These are phyloP conservation scores for Stegana nigrithorax DNA, from an alignment of 2,888 invertebrate genomes.

Conservation along the genomic window DNA sequence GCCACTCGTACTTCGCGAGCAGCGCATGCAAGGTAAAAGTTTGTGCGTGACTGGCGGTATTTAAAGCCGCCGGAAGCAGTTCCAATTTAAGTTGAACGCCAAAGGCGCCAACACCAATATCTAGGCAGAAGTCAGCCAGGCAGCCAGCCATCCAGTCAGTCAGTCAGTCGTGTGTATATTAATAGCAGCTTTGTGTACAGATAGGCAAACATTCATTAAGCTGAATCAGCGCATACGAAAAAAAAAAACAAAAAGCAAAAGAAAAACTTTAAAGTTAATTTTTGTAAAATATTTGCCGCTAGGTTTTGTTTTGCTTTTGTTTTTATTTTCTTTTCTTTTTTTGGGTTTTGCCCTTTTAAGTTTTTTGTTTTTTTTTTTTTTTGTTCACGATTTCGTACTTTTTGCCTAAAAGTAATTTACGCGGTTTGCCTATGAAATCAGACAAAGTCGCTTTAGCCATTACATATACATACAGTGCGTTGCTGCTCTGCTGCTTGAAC, in stretches of 20 bases:
- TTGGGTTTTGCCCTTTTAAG: constrained; percentile 26
- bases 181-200: constrained; percentile 7
- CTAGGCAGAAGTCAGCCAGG: too few species aligned
- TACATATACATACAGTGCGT: too few species aligned
- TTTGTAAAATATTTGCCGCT: constrained; percentile 14
- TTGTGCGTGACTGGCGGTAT: constrained; percentile 68
- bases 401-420: constrained; percentile 27
- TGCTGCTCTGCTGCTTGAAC: too few species aligned
- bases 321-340: constrained; percentile 1
- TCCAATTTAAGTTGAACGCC: constrained; percentile 66
- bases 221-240: constrained; percentile 31
- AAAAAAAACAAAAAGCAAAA: neutral
- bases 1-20: too few species aligned
- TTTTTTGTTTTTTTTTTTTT: constrained; percentile 17
- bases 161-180: neutral
- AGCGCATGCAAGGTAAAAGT: constrained; percentile 49
- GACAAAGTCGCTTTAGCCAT: too few species aligned
- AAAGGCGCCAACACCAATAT: constrained; percentile 38
- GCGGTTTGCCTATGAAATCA: constrained; percentile 21
- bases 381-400: neutral
- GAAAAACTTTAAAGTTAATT: constrained; percentile 32
- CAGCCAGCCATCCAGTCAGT: too few species aligned
- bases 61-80: constrained; percentile 67
- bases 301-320: too few species aligned
- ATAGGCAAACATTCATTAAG: constrained; percentile 33